Evolutionary conservation across 2,113 vertebrate genomes (phyloP), one percentile per base, ranked within the genome.

Genomic region (Psittacula cyanocephala): DNA sequence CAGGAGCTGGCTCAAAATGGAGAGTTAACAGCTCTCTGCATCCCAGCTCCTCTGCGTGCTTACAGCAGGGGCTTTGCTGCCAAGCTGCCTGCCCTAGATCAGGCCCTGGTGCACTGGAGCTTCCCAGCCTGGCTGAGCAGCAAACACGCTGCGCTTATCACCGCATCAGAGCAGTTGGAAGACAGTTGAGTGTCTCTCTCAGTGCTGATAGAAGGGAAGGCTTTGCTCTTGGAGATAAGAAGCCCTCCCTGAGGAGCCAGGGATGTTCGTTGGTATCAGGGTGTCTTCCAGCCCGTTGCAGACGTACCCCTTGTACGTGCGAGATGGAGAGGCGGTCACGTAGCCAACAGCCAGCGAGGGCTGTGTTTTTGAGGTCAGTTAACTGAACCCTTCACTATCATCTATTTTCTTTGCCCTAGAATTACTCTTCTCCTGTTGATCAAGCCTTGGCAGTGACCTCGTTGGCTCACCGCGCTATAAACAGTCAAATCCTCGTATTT

Each of bases 191-290:
- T 97, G 96, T 94, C 97, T 88, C 86, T 74, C 37, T 3, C 3
- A 89, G 91, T 1, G 19, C 90, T 55, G 96, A 96, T 90, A 94
- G 96, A 27, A 83, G 94, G 88, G 84, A 81, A 60, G 72, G 94
- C 96, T 97, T 97, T 97, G 97, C 94, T 82, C 37, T 33, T 0
- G 67, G 28, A 97, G 97, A 97, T 97, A 97, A 97, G 95, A 27
- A 28, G 46, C 86, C 71, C 79, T 91, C 96, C 90, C 82, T 80
- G 95, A 74, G 94, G 88, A 67, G 79, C 92, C 95, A 85, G 95
- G 91, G 64, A 57, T 86, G 95, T 72, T 60, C 76, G 95, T 94
- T 94, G 95, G 35, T 93, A 57, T 62, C 92, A 22, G 62, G 1
- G 89, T 0, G 67, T 41, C 64, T 50, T 39, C 25, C 86, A 91